Percentiles rank a stretch among this genome's conserved stretches.
Evolutionary conservation across 2,888 invertebrate genomes (phyloP).

Genomic region (Sesia bembeciformis): DNA sequence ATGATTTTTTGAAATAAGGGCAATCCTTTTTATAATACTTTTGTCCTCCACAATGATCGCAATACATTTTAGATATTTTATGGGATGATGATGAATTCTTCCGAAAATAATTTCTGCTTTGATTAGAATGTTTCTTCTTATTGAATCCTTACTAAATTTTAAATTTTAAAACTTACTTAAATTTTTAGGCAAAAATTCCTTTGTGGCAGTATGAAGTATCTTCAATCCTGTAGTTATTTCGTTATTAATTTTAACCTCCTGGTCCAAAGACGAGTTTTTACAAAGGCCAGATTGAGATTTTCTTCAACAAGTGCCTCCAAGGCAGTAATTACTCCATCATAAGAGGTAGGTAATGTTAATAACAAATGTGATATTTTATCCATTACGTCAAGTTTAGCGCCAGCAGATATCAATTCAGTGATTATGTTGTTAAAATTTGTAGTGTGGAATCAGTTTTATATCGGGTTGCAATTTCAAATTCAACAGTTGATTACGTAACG

Average conservation of each 20-base stretch:
- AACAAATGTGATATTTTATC: not conserved
- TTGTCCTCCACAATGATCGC: too few species aligned
- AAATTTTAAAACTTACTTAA: too few species aligned
- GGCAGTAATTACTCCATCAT: not conserved
- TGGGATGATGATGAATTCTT: too few species aligned
- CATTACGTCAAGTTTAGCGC: not conserved
- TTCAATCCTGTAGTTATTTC: conserved; percentile 1
- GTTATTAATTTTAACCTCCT: not conserved
- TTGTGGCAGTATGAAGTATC: too few species aligned
- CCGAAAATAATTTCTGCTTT: too few species aligned
- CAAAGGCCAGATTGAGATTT: not conserved
- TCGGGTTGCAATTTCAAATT: not conserved
- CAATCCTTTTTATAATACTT: too few species aligned
- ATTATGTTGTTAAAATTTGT: not conserved
- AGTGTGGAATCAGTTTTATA: not conserved
- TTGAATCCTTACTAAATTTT: too few species aligned
- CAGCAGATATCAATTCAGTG: not conserved
- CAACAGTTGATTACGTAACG: not conserved
- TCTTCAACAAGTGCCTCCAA: not conserved
- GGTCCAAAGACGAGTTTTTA: not conserved
- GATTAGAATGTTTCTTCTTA: too few species aligned
- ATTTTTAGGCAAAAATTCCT: too few species aligned
- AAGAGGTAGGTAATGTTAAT: not conserved
- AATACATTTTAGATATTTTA: too few species aligned
- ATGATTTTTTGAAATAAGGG: too few species aligned